Conservation (phyloP, 2,888 invertebrate species). For the Melanophora roralis region DNA sequence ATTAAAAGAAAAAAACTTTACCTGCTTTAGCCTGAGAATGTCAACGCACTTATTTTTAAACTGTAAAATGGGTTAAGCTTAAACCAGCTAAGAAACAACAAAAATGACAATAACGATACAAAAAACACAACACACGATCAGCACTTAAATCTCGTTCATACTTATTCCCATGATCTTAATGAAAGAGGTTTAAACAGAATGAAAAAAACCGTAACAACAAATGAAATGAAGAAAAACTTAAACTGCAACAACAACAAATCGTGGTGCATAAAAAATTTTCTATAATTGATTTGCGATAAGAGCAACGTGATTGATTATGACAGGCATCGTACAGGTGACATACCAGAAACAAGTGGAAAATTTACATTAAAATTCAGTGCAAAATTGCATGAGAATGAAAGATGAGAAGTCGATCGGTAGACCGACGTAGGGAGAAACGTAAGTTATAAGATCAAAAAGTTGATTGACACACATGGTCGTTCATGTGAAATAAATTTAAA, state of each 20-base stretch:
- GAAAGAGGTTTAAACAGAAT: constrained; percentile 21
- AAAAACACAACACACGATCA: constrained; percentile 15
- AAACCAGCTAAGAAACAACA: constrained; percentile 46
- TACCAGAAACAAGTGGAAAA: constrained; percentile 51
- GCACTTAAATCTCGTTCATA: constrained; percentile 55
- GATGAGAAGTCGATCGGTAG: background rate
- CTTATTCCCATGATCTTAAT: constrained; percentile 49
- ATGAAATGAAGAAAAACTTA: constrained; percentile 10
- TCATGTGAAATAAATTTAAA: constrained; percentile 61
- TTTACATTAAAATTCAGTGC: constrained; percentile 11
- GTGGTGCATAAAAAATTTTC: constrained; percentile 39
- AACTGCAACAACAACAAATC: constrained; percentile 7
- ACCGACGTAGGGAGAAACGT: background rate
- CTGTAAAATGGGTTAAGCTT: constrained; percentile 39
- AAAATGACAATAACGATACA: background rate
- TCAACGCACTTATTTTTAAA: constrained; percentile 59
- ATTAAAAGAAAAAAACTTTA: background rate
- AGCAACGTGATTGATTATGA: constrained; percentile 64
- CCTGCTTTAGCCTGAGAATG: constrained; percentile 47
- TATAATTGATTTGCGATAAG: constrained; percentile 64
- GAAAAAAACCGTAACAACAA: constrained; percentile 3
- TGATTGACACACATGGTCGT: constrained; percentile 62
- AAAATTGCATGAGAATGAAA: background rate
- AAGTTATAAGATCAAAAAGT: constrained; percentile 36
- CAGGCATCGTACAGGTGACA: constrained; percentile 62